These are phyloP conservation scores for Rhinichthys osculus DNA, from an alignment of 2,797 vertebrate genomes.

Conservation along the genomic window DNA sequence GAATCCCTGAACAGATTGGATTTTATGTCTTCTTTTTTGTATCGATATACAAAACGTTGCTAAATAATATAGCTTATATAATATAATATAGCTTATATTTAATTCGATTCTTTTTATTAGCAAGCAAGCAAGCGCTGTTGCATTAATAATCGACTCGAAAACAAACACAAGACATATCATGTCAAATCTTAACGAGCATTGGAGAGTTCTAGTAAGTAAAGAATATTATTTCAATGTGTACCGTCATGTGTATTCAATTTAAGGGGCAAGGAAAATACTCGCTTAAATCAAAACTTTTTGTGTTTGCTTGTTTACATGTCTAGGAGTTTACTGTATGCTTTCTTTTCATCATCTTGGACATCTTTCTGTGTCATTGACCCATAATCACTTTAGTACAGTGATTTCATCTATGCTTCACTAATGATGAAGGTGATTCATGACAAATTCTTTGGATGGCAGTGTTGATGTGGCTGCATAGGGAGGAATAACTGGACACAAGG, in stretches of 20 bases:
- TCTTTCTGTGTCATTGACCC: constrained; percentile 28
- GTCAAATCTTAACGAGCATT: not conserved
- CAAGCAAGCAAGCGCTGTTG: not conserved
- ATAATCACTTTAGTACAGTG: not conserved
- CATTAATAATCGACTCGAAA: not conserved
- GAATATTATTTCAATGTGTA: not conserved
- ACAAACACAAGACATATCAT: not conserved
- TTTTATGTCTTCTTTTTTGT: not conserved
- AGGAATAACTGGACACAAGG: not conserved
- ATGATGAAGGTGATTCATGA: constrained; percentile 26
- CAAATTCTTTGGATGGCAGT: not conserved
- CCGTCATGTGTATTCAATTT: not conserved
- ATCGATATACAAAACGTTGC: not conserved
- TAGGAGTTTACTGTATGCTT: not conserved
- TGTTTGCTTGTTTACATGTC: constrained; percentile 4
- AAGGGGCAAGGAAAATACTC: not conserved
- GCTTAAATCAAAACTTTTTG: not conserved
- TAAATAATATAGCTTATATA: not conserved
- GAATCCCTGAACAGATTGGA: not conserved
- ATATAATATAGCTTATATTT: not conserved
- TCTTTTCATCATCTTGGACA: constrained; percentile 19
- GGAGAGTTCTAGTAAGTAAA: not conserved
- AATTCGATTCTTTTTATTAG: not conserved
- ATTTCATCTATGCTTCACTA: constrained; percentile 14
- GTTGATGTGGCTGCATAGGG: constrained; percentile 11